Percentiles rank a stretch among this genome's conserved stretches.
phyloP scores from a whole-genome alignment of 2,797 vertebrate species.

The Stomatorhinus walkeri region DNA sequence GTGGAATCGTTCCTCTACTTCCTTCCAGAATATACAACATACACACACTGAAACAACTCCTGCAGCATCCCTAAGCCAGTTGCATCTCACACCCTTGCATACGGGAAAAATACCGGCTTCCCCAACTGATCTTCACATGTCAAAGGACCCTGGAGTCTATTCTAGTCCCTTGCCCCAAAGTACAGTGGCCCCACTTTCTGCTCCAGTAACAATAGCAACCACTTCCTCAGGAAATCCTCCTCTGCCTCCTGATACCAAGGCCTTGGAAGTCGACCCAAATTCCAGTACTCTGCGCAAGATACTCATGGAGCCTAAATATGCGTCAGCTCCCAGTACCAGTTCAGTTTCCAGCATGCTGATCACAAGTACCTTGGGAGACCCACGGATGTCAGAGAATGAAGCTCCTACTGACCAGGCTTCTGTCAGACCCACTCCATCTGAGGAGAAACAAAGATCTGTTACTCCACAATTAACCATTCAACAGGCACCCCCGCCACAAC shows the following conservation, averaged over 20 bases:
- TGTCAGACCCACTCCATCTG: conserved; percentile 57
- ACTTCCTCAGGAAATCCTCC: conserved; percentile 55
- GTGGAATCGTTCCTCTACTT: conserved; percentile 46
- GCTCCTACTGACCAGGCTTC: conserved; percentile 38
- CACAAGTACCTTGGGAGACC: conserved; percentile 60
- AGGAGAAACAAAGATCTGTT: conserved; percentile 59
- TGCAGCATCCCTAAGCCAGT: conserved; percentile 45
- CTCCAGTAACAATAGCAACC: neutral
- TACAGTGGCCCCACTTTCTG: conserved; percentile 41
- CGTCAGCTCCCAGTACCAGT: conserved; percentile 54
- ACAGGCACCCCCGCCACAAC: conserved; percentile 51
- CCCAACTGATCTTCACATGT: conserved; percentile 72
- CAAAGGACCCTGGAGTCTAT: conserved; percentile 66
- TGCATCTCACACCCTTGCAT: conserved; percentile 60
- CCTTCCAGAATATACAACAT: conserved; percentile 48
- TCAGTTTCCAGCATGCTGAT: conserved; percentile 58
- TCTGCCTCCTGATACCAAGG: conserved; percentile 70
- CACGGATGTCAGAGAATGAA: conserved; percentile 56
- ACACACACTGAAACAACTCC: conserved; percentile 54
- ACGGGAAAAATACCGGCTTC: conserved; percentile 51
- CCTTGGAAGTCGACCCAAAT: conserved; percentile 66
- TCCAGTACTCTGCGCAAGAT: conserved; percentile 89
- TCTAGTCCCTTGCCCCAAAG: conserved; percentile 61
- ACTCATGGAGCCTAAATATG: conserved; percentile 84
- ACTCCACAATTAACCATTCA: conserved; percentile 54